These are phyloP conservation scores for Simalia tracyae DNA, from an alignment of 2,797 vertebrate genomes.

Conservation along the genomic window DNA sequence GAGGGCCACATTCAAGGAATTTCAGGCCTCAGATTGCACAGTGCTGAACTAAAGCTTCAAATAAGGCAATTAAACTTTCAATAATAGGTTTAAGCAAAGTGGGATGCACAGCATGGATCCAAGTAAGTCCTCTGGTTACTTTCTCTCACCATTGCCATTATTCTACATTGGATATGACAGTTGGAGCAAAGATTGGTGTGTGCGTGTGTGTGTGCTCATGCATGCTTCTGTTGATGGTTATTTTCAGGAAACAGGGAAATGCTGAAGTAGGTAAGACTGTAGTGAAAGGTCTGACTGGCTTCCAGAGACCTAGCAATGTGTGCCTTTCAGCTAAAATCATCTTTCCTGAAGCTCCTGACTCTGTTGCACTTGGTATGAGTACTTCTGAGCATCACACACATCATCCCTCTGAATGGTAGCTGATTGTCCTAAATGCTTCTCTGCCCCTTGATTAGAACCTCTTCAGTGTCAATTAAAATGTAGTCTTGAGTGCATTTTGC, in stretches of 20 bases:
- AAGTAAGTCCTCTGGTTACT: neutral
- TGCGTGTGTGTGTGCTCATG: neutral
- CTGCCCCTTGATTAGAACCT: conserved; percentile 60
- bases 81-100: neutral
- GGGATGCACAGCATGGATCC: neutral
- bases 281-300: neutral
- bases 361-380: fast-evolving
- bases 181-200: neutral
- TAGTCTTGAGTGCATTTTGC: conserved; percentile 53
- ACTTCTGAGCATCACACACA: neutral
- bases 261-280: neutral
- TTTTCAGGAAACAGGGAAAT: neutral
- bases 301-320: neutral
- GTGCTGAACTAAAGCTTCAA: neutral
- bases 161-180: neutral
- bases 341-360: fast-evolving
- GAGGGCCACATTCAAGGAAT: neutral
- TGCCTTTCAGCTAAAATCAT: fast-evolving
- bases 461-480: conserved; percentile 61
- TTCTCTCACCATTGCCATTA: neutral
- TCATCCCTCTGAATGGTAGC: conserved; percentile 32
- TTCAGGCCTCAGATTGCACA: neutral
- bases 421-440: conserved; percentile 49
- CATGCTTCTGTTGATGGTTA: neutral
- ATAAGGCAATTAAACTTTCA: neutral